Base-by-base conservation (phyloP, 2,113 vertebrate species). In the Hydrochoerus hydrochaeris region DNA sequence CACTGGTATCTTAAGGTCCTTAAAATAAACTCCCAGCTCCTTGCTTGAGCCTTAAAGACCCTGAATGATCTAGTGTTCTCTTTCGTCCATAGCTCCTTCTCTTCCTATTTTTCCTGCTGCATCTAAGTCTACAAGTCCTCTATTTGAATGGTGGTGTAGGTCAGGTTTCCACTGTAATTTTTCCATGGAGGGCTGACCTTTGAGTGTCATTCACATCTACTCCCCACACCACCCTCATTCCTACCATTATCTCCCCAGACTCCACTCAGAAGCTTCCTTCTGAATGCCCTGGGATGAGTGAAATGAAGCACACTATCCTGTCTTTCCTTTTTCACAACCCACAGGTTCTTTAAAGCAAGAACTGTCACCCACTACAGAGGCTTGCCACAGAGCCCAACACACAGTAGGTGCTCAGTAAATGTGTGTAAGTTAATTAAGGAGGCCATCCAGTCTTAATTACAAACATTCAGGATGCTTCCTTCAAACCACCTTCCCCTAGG, bases 321-420 rank as follows among this genome's bases (percentile, higher is more conserved):
- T 35, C 60, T 32, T 65, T 26, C 16, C 46, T 41, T 41, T 84
- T 65, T 30, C 84, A 92, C 19, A 77, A 65, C 11, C 26, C 7
- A 10, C 3, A 84, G 30, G 13, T n/a, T 83, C 84, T 91, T 90
- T 35, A 77, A 20, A 90, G 73, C 24, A 30, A 83, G 28, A 85
- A 44, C 46, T 44, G 10, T 7, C 32, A 17, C 49, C 41, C 5
- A 46, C 7, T 26, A 82, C 22, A 11, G 67, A 44, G 5, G 35
- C 69, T 30, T 84, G 62, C 52, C 69, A 65, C 22, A 58, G 38
- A 16, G 58, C 30, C 71, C 38, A 88, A 22, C 71, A 95, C 94
- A 96, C 41, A 97, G 90, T 98, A 94, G 96, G 95, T 90, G 30
- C 77, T 90, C 85, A 87, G 4, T n/a, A 52, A 93, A 86, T 57